Conservation (phyloP, 2,113 vertebrate genomes). For the Carassius gibelio region DNA sequence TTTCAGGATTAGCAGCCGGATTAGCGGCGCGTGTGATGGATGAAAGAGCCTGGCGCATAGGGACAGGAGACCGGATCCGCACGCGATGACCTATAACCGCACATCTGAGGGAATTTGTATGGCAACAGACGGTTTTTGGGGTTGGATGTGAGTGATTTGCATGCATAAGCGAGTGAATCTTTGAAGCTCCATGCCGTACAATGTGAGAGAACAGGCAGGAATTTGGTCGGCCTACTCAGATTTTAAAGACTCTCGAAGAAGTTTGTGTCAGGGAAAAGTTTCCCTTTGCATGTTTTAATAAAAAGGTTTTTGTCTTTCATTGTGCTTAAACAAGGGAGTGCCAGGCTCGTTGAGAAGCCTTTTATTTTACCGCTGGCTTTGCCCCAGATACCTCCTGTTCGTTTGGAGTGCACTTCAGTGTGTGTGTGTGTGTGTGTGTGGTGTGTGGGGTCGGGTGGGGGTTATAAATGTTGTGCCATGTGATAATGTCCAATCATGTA, state of each 20-base stretch:
- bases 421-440: neutral
- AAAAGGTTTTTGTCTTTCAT: slow-evolving; percentile 44
- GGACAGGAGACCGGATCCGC: slow-evolving; percentile 13
- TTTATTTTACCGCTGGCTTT: neutral
- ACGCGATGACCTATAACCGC: slow-evolving; percentile 61
- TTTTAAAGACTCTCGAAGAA: slow-evolving; percentile 29
- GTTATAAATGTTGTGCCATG: neutral
- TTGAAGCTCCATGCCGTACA: slow-evolving; percentile 61
- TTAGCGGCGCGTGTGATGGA: slow-evolving; percentile 63
- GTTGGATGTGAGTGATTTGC: slow-evolving; percentile 58
- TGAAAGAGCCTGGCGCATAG: slow-evolving; percentile 33
- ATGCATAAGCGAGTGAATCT: slow-evolving; percentile 64
- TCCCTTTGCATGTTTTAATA: slow-evolving; percentile 32
- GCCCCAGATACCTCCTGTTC: slow-evolving; percentile 29
- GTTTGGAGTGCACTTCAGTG: neutral
- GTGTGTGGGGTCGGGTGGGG: neutral
- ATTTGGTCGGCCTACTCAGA: slow-evolving; percentile 38
- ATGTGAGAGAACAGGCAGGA: slow-evolving; percentile 27
- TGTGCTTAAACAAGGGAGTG: neutral
- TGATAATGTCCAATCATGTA: neutral
- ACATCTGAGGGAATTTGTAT: slow-evolving; percentile 65
- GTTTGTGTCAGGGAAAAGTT: slow-evolving; percentile 23
- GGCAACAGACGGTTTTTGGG: slow-evolving; percentile 45
- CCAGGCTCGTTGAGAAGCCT: neutral
- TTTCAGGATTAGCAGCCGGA: slow-evolving; percentile 62